Percentiles rank a stretch among this genome's conserved stretches.
Evolutionary conservation across 37 sponge, comb jelly and placozoan species (phyloP).

Genomic region (Hormiphora californensis): DNA sequence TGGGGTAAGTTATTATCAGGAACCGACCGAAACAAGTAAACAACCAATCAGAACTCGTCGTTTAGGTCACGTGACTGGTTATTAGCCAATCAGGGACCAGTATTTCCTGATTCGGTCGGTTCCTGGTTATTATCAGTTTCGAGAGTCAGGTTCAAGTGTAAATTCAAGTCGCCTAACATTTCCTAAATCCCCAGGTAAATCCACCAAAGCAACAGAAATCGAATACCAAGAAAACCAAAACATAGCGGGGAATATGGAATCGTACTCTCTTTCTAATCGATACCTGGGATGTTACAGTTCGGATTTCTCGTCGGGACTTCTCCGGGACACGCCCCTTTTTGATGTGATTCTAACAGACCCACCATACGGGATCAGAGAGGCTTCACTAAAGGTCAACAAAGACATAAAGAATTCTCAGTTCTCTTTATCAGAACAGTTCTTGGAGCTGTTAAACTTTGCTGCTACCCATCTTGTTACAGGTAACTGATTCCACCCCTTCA

Average conservation of each 20-base stretch:
- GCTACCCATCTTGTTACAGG: background rate
- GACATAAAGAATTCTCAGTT: background rate
- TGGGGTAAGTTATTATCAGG: slow-evolving; percentile 64
- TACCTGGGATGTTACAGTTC: background rate
- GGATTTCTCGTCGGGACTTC: slow-evolving; percentile 14
- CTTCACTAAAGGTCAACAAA: background rate
- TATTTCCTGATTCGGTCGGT: no score
- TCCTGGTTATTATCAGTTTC: no score
- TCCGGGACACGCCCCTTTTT: slow-evolving; percentile 31
- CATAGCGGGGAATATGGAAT: slow-evolving; percentile 45
- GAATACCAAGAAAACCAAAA: slow-evolving; percentile 3
- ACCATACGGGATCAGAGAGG: slow-evolving; percentile 36
- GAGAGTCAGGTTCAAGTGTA: no score
- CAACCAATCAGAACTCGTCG: no score
- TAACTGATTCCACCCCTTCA: background rate
- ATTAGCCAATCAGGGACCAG: no score
- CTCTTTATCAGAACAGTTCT: slow-evolving; percentile 17
- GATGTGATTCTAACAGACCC: slow-evolving; percentile 45
- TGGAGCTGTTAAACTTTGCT: slow-evolving; percentile 44
- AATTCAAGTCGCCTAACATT: no score
- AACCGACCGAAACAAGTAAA: no score
- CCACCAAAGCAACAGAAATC: slow-evolving; percentile 4
- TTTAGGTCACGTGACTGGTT: no score
- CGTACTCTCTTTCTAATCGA: background rate
- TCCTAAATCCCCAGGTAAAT: no score